Evolutionary conservation across 2,888 invertebrate genomes (phyloP).

Genomic region (Galerucella nymphaeae): DNA sequence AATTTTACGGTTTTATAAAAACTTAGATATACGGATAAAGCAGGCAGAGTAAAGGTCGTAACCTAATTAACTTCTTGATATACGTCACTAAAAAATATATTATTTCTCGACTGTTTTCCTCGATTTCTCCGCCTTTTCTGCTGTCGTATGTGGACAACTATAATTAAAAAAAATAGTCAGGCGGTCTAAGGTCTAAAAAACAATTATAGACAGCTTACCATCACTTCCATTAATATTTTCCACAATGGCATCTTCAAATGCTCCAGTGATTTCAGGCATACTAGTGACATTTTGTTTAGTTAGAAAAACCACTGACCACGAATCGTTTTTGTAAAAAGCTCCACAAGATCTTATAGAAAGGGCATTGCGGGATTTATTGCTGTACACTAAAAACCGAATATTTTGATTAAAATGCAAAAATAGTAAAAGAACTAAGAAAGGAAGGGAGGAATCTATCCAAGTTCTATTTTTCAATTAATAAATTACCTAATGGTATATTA

Average conservation of each 20-base stretch:
- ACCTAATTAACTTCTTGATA: background rate
- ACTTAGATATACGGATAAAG: background rate
- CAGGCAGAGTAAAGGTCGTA: background rate
- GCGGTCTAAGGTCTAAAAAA: no score
- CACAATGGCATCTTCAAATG: constrained; percentile 42
- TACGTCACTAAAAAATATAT: background rate
- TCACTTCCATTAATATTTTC: constrained; percentile 40
- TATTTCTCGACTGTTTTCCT: background rate
- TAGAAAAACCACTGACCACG: constrained; percentile 33
- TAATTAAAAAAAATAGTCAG: background rate
- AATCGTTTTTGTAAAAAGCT: constrained; percentile 33
- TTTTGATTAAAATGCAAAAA: background rate
- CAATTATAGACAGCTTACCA: constrained; percentile 33
- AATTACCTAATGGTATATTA: constrained; percentile 37
- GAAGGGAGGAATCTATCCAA: no score
- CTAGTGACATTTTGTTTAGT: constrained; percentile 43
- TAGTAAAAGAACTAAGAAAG: no score
- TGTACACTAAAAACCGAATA: background rate
- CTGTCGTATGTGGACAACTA: background rate
- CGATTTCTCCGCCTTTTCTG: constrained; percentile 3
- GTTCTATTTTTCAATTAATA: background rate
- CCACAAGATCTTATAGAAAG: constrained; percentile 38
- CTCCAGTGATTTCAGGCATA: constrained; percentile 49
- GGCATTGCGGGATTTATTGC: constrained; percentile 29
- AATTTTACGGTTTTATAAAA: background rate